These are phyloP conservation scores for Schrankia costaestrigalis DNA, from an alignment of 2,888 invertebrate genomes.

Conservation along the genomic window DNA sequence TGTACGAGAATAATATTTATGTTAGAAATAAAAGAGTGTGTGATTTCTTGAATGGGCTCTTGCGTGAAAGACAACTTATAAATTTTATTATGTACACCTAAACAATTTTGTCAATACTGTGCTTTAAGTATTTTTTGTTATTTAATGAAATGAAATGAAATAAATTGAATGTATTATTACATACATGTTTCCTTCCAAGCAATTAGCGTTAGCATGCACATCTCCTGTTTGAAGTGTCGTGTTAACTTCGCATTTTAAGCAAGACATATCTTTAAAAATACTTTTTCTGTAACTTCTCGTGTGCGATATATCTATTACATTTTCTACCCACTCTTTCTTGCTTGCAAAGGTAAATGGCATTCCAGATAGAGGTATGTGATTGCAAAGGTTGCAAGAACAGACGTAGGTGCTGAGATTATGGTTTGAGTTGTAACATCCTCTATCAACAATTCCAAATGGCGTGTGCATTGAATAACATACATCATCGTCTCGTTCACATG, in stretches of 20 bases:
- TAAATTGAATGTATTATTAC: slow-evolving; percentile 25
- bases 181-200: slow-evolving; percentile 62
- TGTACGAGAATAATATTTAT: too few species aligned
- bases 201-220: slow-evolving; percentile 42
- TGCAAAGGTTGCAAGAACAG: slow-evolving; percentile 68
- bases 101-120: too few species aligned
- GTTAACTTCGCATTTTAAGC: slow-evolving; percentile 62
- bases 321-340: slow-evolving; percentile 56
- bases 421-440: slow-evolving; percentile 60
- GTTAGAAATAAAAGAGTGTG: too few species aligned
- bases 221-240: slow-evolving; percentile 29
- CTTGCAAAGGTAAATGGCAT: slow-evolving; percentile 57
- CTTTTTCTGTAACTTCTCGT: slow-evolving; percentile 53
- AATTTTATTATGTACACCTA: too few species aligned
- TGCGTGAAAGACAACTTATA: too few species aligned
- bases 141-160: neutral
- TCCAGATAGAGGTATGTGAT: slow-evolving; percentile 58
- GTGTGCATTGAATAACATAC: slow-evolving; percentile 63
- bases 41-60: too few species aligned
- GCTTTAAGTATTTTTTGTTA: neutral
- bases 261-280: slow-evolving; percentile 58
- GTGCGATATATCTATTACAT: slow-evolving; percentile 58
- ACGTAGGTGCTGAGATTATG: slow-evolving; percentile 55
- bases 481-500: slow-evolving; percentile 51
- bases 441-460: slow-evolving; percentile 63